Evolutionary conservation across 2,888 invertebrate genomes (phyloP).

Genomic region (Hypercompe scribonia): DNA sequence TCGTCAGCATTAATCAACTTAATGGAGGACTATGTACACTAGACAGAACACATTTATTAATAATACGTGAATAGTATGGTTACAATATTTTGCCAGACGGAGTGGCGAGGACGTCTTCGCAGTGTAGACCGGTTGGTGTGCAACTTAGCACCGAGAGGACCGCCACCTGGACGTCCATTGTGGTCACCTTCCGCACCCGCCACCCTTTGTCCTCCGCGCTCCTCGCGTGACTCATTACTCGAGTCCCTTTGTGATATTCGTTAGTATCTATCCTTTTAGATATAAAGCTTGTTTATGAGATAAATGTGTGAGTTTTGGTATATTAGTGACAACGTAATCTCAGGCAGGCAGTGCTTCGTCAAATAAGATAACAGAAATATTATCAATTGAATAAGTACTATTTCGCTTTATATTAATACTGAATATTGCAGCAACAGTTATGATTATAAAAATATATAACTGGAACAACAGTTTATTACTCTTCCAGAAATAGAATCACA

Average conservation of each 20-base stretch:
- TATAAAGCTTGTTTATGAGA: neutral
- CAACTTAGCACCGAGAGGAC: slow-evolving; percentile 76
- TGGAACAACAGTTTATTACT: neutral
- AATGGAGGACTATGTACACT: too few species aligned
- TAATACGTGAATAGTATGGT: neutral
- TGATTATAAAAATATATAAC: neutral
- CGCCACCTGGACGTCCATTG: slow-evolving; percentile 55
- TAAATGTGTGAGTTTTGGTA: neutral
- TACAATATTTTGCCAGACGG: slow-evolving; percentile 36
- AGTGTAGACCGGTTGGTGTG: slow-evolving; percentile 79
- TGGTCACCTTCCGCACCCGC: slow-evolving; percentile 69
- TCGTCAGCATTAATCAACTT: too few species aligned
- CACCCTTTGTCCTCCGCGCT: slow-evolving; percentile 64
- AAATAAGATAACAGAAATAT: neutral
- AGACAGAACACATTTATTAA: too few species aligned
- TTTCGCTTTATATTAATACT: neutral
- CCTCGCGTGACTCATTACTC: slow-evolving; percentile 54
- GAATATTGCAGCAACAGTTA: neutral
- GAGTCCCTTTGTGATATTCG: slow-evolving; percentile 69
- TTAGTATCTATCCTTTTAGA: slow-evolving; percentile 54
- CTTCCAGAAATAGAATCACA: slow-evolving; percentile 66
- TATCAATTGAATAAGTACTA: neutral
- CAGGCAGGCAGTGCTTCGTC: neutral
- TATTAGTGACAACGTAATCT: neutral
- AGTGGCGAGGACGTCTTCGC: slow-evolving; percentile 65